Percentiles rank a stretch among this genome's conserved stretches.
These are phyloP conservation scores for Amblyraja radiata DNA, from an alignment of 2,797 vertebrate genomes.

Conservation along the genomic window DNA sequence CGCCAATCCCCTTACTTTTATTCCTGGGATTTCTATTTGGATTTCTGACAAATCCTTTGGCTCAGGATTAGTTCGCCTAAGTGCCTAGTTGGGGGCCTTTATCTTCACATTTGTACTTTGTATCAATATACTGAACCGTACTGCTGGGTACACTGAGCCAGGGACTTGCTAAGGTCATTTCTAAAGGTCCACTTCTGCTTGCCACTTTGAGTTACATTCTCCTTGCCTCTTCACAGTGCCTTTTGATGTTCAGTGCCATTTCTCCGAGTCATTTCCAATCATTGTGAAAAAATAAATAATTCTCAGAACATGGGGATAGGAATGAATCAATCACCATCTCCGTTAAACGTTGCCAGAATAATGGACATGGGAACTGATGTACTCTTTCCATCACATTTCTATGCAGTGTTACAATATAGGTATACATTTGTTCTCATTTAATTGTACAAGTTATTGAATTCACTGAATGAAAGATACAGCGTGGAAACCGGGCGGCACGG, in stretches of 20 bases:
- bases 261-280: background rate
- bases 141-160: background rate
- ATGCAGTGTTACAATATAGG: background rate
- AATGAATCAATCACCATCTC: too few relatives aligned
- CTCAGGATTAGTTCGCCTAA: background rate
- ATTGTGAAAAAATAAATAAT: background rate
- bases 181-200: background rate
- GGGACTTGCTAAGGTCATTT: background rate
- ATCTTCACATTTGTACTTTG: background rate
- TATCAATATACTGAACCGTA: background rate
- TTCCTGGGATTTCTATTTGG: background rate
- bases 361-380: background rate
- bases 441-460: too few relatives aligned
- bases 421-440: too few relatives aligned
- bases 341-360: background rate
- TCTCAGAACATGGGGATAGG: background rate
- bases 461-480: too few relatives aligned
- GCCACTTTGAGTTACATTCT: background rate
- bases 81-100: background rate
- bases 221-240: background rate
- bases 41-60: background rate
- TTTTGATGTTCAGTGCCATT: background rate
- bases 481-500: too few relatives aligned
- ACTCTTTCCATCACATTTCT: background rate
- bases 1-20: background rate